Evolutionary conservation across 2,888 invertebrate genomes (phyloP).

Genomic region (Lasioglossum figueresi): DNA sequence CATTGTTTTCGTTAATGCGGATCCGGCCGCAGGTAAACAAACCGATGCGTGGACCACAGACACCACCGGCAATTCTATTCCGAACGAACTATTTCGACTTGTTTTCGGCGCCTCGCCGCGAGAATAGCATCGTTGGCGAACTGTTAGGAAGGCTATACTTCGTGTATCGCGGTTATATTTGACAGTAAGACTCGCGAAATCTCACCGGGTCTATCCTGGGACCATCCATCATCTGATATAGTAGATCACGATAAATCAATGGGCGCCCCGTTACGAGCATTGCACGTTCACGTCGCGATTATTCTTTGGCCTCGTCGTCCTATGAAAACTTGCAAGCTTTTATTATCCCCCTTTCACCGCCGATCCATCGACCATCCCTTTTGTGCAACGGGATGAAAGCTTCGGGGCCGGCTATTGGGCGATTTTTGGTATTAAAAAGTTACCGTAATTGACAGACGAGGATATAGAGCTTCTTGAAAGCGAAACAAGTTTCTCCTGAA

Average conservation of each 20-base stretch:
- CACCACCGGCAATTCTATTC: conserved; percentile 51
- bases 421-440: neutral
- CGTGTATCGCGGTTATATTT: conserved; percentile 43
- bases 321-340: neutral
- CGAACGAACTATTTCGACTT: conserved; percentile 48
- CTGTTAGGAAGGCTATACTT: conserved; percentile 30
- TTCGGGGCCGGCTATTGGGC: neutral
- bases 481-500: neutral
- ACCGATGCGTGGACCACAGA: conserved; percentile 5
- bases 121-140: conserved; percentile 49
- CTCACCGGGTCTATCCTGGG: neutral
- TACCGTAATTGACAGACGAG: neutral
- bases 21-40: conserved; percentile 46
- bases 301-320: neutral
- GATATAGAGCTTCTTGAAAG: neutral
- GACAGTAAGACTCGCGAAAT: conserved; percentile 37
- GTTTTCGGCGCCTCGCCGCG: conserved; percentile 32
- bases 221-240: conserved; percentile 46
- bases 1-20: conserved; percentile 47
- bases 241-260: conserved; percentile 41
- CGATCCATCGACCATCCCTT: neutral
- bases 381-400: neutral
- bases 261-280: neutral
- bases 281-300: neutral
- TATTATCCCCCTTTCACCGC: too few relatives aligned